phyloP scores from a whole-genome alignment of 2,113 vertebrate species.

The Pseudolaguvia tuberculata region DNA sequence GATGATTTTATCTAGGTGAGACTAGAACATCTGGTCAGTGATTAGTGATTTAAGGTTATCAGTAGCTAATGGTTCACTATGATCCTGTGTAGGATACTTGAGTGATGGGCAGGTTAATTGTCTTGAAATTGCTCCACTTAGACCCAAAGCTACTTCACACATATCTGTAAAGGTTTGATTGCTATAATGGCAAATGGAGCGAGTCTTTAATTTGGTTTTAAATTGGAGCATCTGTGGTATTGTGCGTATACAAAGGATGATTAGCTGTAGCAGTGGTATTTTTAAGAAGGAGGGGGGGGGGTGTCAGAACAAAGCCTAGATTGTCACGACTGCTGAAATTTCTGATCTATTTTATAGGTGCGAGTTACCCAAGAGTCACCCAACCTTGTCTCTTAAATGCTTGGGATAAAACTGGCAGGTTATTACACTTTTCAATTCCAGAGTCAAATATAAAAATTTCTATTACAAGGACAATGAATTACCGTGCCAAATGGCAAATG shows the following conservation, averaged over 20 bases:
- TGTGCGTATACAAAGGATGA: conserved; percentile 21
- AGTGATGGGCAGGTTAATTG: conserved; percentile 28
- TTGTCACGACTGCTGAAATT: neutral
- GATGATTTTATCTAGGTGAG: conserved; percentile 17
- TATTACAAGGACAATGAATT: conserved; percentile 99
- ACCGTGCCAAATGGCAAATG: conserved; percentile 99
- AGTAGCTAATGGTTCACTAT: conserved; percentile 32
- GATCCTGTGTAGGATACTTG: conserved; percentile 31
- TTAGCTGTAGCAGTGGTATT: conserved; percentile 1
- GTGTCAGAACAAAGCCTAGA: neutral
- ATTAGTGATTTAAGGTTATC: conserved; percentile 42
- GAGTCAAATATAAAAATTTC: conserved; percentile 99
- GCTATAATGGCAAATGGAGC: conserved; percentile 8
- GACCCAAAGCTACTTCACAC: conserved; percentile 6
- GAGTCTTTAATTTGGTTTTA: conserved; percentile 12
- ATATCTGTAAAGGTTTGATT: conserved; percentile 19
- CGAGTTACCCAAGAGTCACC: conserved; percentile 19
- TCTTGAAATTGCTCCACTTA: conserved; percentile 29
- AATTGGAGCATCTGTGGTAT: neutral
- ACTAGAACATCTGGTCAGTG: conserved; percentile 30
- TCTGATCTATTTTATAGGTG: conserved; percentile 1
- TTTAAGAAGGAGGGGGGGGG: neutral
- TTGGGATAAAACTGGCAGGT: conserved; percentile 95
- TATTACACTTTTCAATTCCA: conserved; percentile 98
- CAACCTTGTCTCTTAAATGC: conserved; percentile 73